Evolutionary conservation across 2,888 invertebrate species (phyloP).

Genomic region (Volucella inflata): DNA sequence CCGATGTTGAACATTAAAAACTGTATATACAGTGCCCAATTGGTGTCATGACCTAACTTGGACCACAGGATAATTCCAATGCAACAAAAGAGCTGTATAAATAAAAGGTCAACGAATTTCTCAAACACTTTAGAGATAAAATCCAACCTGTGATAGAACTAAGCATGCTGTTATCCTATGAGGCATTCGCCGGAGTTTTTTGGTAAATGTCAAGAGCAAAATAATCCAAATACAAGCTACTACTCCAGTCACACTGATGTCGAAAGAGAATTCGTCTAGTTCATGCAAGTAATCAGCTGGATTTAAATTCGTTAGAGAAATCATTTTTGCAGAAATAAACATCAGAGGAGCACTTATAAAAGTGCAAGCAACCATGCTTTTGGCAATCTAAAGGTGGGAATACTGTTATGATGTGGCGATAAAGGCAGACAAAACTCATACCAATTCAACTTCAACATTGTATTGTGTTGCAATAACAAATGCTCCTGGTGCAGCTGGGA

Average conservation of each 20-base stretch:
- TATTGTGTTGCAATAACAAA: conserved; percentile 97
- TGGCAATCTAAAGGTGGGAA: conserved; percentile 89
- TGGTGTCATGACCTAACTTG: conserved; percentile 84
- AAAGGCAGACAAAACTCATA: conserved; percentile 81
- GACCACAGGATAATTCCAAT: conserved; percentile 91
- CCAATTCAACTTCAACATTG: conserved; percentile 93
- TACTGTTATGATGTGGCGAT: neutral
- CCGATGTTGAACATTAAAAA: conserved; percentile 91
- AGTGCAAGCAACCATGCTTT: conserved; percentile 97
- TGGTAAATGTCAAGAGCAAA: conserved; percentile 89
- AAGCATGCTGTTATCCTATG: conserved; percentile 92
- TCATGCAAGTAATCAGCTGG: conserved; percentile 90
- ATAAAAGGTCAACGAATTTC: conserved; percentile 21
- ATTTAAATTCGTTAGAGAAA: conserved; percentile 89
- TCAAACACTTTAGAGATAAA: neutral
- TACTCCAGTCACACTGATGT: conserved; percentile 91
- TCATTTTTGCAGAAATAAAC: conserved; percentile 97
- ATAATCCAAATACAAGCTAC: conserved; percentile 92
- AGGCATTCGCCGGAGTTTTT: conserved; percentile 91
- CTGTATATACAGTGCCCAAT: conserved; percentile 89
- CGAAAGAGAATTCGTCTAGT: conserved; percentile 91
- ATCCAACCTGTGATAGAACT: conserved; percentile 90
- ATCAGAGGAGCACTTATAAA: conserved; percentile 97
- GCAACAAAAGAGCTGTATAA: conserved; percentile 86
- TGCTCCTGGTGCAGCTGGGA: conserved; percentile 97